These are phyloP conservation scores for Proteles cristata DNA, from an alignment of 2,113 vertebrate genomes.

Conservation along the genomic window DNA sequence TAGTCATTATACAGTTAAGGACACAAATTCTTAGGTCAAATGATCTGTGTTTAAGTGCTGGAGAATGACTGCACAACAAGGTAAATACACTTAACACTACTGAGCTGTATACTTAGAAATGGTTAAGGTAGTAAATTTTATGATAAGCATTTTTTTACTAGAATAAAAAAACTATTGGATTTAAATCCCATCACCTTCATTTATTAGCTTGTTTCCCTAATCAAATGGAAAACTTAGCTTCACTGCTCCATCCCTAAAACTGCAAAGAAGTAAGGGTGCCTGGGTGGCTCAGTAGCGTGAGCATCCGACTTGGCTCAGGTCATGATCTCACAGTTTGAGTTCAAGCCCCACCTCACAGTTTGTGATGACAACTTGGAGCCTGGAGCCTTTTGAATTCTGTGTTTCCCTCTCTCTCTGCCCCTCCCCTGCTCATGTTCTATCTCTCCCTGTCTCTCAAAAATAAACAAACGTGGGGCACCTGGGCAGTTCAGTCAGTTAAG, in stretches of 20 bases:
- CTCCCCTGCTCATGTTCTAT: too few species aligned
- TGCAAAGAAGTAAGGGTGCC: neutral
- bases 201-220: neutral
- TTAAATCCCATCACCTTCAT: slow-evolving; percentile 4
- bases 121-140: neutral
- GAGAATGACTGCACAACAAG: neutral
- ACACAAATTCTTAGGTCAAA: neutral
- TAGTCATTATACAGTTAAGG: neutral
- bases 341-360: too few species aligned
- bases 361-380: too few species aligned
- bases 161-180: neutral
- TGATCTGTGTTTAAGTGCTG: slow-evolving; percentile 25
- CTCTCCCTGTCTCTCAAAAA: too few species aligned
- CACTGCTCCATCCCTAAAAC: neutral
- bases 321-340: too few species aligned
- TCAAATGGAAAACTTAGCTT: neutral
- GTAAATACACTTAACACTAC: neutral
- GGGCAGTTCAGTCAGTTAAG: too few species aligned
- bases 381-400: too few species aligned
- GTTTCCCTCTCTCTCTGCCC: too few species aligned
- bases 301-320: too few species aligned
- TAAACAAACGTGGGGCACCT: too few species aligned
- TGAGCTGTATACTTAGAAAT: neutral
- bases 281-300: too few species aligned
- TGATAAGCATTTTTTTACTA: neutral